Evolutionary conservation across 2,113 vertebrate genomes (phyloP).

Genomic region (Prinia subflava): DNA sequence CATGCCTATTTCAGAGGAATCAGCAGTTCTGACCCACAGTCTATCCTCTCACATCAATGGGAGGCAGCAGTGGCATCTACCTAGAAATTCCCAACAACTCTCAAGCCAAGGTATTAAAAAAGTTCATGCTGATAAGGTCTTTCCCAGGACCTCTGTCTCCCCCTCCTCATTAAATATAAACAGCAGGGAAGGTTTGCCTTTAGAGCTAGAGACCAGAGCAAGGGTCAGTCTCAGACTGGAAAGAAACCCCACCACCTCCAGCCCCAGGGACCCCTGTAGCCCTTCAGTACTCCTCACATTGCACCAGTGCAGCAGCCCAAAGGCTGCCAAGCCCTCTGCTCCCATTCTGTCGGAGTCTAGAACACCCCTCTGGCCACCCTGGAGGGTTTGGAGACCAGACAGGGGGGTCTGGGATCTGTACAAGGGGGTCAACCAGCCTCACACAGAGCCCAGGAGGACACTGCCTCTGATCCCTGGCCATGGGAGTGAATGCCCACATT

Average conservation of each 20-base stretch:
- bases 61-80: not conserved
- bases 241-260: not conserved
- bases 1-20: not conserved
- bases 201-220: not conserved
- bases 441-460: too few relatives aligned
- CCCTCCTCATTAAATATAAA: not conserved
- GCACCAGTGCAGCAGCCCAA: fast-evolving
- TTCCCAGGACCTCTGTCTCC: not conserved
- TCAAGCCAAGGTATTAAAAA: not conserved
- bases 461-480: too few relatives aligned
- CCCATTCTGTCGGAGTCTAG: too few relatives aligned
- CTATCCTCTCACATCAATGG: not conserved
- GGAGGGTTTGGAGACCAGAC: too few relatives aligned
- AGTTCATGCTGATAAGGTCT: not conserved
- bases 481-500: too few relatives aligned
- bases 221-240: not conserved
- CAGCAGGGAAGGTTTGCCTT: not conserved
- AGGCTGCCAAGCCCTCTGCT: not conserved
- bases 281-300: fast-evolving
- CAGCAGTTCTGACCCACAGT: not conserved
- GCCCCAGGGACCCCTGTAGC: not conserved
- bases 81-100: not conserved
- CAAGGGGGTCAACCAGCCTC: too few relatives aligned
- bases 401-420: too few relatives aligned
- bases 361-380: too few relatives aligned